Evolutionary conservation across 1,140 invertebrate species (phyloP), one percentile per base, ranked within the genome.

Genomic region (Tribolium madens): DNA sequence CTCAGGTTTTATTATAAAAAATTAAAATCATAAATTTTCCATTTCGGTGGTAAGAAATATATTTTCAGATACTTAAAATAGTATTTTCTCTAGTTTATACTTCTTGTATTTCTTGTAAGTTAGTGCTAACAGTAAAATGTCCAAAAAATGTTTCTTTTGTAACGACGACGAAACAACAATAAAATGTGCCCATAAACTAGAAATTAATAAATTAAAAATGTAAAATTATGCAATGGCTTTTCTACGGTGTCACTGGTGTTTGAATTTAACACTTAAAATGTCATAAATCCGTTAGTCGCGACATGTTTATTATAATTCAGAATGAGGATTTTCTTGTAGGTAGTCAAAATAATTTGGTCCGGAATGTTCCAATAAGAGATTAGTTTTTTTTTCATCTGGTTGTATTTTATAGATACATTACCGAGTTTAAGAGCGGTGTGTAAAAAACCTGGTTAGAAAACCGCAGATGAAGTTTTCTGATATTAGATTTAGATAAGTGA

Each of bases 191-290:
- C 14, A 14, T 21, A 21, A 14, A 33, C 21, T 9, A 31, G 21
- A 33, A 33, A 64, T 31, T 31, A 64, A 64, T 64, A 64, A 64
- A 31, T 33, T 64, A 64, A 64, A 57, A 57, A n/a, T 17, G 52
- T 18, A 57, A 64, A 64, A 64, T 64, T 18, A 31, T 14, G 57
- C 26, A 64, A 64, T 4, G 26, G 10, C 26, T 9, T 33, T n/a
- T 14, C 17, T 52, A 64, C 31, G 3, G n/a, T 64, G 57, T 64
- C 57, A 64, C 31, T 64, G 14, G 21, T 64, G 57, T 64, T 31
- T 33, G 26, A 33, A 14, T 64, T 64, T 64, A 64, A 64, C 57
- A 33, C 57, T 21, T 64, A 21, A 21, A 64, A n/a, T 14, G n/a
- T n/a, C 21, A 14, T 64, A 64, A 64, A 64, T 64, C 57, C 57